These are phyloP conservation scores for Clinocottus analis DNA, from an alignment of 2,113 vertebrate species.

Conservation along the genomic window DNA sequence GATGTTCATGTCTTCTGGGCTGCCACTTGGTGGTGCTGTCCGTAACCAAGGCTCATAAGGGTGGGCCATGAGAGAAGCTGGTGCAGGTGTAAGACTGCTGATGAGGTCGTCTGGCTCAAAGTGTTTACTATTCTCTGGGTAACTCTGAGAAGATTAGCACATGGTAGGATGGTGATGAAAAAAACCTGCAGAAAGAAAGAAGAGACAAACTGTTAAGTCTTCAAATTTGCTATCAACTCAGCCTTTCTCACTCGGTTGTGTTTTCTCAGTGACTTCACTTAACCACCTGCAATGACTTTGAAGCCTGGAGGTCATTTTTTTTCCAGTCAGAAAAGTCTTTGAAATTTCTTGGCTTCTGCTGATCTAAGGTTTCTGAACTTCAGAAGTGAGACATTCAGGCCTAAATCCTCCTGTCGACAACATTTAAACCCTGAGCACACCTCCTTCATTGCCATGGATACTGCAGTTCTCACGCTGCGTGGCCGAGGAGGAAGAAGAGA, in stretches of 20 bases:
- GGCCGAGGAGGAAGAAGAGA: slow-evolving; percentile 65
- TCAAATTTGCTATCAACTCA: slow-evolving; percentile 11
- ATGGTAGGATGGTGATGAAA: slow-evolving; percentile 39
- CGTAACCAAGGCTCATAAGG: slow-evolving; percentile 94
- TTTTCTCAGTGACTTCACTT: slow-evolving; percentile 12
- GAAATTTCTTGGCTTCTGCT: slow-evolving; percentile 27
- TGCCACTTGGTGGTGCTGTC: slow-evolving; percentile 86
- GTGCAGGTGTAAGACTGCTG: slow-evolving; percentile 38
- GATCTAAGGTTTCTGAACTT: slow-evolving; percentile 45
- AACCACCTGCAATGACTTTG: slow-evolving; percentile 10
- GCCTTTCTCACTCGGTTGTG: neutral
- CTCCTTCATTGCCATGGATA: slow-evolving; percentile 61
- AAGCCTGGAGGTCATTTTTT: slow-evolving; percentile 35
- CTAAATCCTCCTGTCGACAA: slow-evolving; percentile 66
- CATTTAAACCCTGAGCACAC: slow-evolving; percentile 53
- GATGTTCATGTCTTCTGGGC: slow-evolving; percentile 88
- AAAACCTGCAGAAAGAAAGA: slow-evolving; percentile 64
- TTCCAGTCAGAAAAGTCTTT: slow-evolving; percentile 2
- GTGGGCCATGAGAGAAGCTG: slow-evolving; percentile 87
- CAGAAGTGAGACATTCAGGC: slow-evolving; percentile 42
- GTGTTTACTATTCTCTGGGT: slow-evolving; percentile 35
- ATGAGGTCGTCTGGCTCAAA: slow-evolving; percentile 37
- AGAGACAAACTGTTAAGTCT: slow-evolving; percentile 32
- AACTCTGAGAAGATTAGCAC: slow-evolving; percentile 51
- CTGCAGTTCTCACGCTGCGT: slow-evolving; percentile 74